Base-by-base conservation (phyloP, 2,797 vertebrate genomes). In the Uromys caudimaculatus region DNA sequence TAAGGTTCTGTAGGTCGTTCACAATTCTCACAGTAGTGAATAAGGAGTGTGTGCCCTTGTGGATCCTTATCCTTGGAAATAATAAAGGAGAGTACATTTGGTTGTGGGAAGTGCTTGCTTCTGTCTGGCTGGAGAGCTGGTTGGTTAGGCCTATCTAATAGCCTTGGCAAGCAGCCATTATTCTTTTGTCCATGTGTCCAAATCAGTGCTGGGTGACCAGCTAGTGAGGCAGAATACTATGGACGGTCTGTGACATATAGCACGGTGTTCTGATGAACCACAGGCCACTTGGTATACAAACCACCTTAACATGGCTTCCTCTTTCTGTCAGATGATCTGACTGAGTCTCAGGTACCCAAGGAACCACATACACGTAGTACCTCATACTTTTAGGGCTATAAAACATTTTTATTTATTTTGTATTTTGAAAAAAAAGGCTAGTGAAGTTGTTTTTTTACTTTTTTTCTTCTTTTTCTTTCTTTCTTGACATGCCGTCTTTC, bases 21-120 rank as follows among this genome's bases (percentile, higher is more conserved):
- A 23, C 84, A 93, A 44, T 78, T 94, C 89, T 92, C 73, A 90
- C 60, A 93, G 38, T 50, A 78, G 1, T 75, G 58, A 44, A 3
- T 8, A 24, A 44, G 75, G 92, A 52, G 50, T 81, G 1, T 93
- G 9, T 83, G 9, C 19, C 77, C 16, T 77, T 93, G 0, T 92
- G 60, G 56, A 75, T 87, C 23, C 10, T 60, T 32, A 60, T 77
- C 17, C 47, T 81, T 8, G 38, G 9, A 6, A 13, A 58, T 91
- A 93, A 56, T 67, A 90, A 90, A 76, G 32, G 44, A 6, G 9
- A 92, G 5, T 56, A 88, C 27, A 35, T 84, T 93, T 62, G 12
- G 86, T 56, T 32, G 94, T 78, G 84, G 69, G 24, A 88, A 92
- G 38, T 4, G 73, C 73, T 88, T 56, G 0, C 44, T 87, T 96